Evolutionary conservation across 2,113 vertebrate species (phyloP), one percentile per base, ranked within the genome.

Genomic region (Mirza zaza): DNA sequence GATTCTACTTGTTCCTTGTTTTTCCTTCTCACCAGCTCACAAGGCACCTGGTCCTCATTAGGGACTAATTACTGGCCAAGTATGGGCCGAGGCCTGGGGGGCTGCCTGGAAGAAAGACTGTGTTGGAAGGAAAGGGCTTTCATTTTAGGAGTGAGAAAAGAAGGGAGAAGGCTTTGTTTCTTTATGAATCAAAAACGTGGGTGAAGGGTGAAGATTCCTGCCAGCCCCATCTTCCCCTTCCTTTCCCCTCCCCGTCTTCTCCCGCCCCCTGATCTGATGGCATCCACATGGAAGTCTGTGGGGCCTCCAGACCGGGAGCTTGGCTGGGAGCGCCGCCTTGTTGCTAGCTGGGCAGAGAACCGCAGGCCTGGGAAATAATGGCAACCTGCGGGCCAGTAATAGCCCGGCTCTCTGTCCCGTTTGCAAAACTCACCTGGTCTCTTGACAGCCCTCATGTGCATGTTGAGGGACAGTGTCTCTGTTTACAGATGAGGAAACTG

Each of bases 31-130:
- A 29, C 73, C 39, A 52, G 52, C 68, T 91, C 85, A 91, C 6
- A 45, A 90, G 68, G 32, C 96, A 96, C 97, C 89, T 94, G 91
- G 93, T 96, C 91, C 86, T 95, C 10, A 10, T 97, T 96, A 97
- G 86, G 90, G 85, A 61, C 77, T 96, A 96, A 96, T 94, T 75
- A 68, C 65, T 55, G 68, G 73, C 77, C 67, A 82, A 92, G 79
- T 81, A 20, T 73, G 77, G 90, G 79, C 50, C 39, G 2, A 39
- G 63, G 36, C 15, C 8, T 48, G 11, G 55, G 17, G 23, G 18
- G 8, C 75, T 89, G 45, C 55, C 71, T n/a, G 48, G 81, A 89
- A 92, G 90, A 52, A 91, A 92, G 90, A 52, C n/a, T 73, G 8
- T 23, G 4, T 94, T 87, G 61, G n/a, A 36, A 75, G 76, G n/a